These are phyloP conservation scores for Ernsta delagoae DNA, from an alignment of 2,888 invertebrate genomes.

Conservation along the genomic window DNA sequence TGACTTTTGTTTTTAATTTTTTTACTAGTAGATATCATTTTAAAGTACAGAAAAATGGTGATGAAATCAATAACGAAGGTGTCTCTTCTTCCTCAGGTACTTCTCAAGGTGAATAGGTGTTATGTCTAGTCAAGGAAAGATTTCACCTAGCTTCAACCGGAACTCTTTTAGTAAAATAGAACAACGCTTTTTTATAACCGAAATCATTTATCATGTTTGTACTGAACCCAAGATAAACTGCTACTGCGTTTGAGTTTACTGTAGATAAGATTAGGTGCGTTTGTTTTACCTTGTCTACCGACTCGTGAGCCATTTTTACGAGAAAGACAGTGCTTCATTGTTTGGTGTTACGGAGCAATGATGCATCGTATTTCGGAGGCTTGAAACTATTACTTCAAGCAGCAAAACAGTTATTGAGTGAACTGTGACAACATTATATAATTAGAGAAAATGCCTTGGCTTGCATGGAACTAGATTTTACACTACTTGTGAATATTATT, in stretches of 20 bases:
- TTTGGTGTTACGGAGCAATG: slow-evolving; percentile 57
- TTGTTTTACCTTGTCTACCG: slow-evolving; percentile 81
- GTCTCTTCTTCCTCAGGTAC: slow-evolving; percentile 84
- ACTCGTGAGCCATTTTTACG: slow-evolving; percentile 73
- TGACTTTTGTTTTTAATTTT: slow-evolving; percentile 26
- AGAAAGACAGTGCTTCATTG: slow-evolving; percentile 73
- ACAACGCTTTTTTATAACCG: slow-evolving; percentile 78
- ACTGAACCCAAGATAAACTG: slow-evolving; percentile 82
- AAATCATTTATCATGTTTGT: slow-evolving; percentile 84
- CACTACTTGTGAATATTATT: not conserved
- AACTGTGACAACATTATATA: no score
- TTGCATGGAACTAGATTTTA: not conserved
- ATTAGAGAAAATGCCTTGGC: no score
- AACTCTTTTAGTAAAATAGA: slow-evolving; percentile 79
- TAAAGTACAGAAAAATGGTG: slow-evolving; percentile 33
- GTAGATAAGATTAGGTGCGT: slow-evolving; percentile 80
- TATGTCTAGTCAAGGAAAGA: slow-evolving; percentile 77
- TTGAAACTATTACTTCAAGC: not conserved
- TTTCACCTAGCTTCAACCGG: slow-evolving; percentile 76
- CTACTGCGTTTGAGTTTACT: slow-evolving; percentile 82
- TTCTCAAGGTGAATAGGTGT: slow-evolving; percentile 85
- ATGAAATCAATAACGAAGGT: slow-evolving; percentile 69
- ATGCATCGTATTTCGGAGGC: slow-evolving; percentile 62
- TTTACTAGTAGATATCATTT: slow-evolving; percentile 32
- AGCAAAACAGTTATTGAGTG: not conserved